A percentile compares a stretch with the other conserved stretches of the same genome.
These are phyloP conservation scores for Rhadinocentrus ornatus DNA, from an alignment of 2,797 vertebrate genomes.

Conservation along the genomic window DNA sequence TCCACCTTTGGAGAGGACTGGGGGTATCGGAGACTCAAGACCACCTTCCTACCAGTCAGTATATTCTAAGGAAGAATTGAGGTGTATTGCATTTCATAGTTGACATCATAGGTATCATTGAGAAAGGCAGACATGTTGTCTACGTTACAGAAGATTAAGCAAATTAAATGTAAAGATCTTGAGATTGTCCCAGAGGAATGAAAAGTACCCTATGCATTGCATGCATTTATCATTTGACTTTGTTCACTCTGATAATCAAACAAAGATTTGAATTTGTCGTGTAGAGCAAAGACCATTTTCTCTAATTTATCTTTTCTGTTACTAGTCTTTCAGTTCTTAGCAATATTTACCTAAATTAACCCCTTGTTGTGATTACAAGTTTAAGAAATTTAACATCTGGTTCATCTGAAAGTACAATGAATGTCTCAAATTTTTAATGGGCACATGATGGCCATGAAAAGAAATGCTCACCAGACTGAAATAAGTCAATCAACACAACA, in stretches of 20 bases:
- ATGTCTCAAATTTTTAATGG: slow-evolving; percentile 1
- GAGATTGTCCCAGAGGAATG: slow-evolving; percentile 20
- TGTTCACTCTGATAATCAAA: not conserved
- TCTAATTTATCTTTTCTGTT: no score
- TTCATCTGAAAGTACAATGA: not conserved
- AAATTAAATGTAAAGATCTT: slow-evolving; percentile 41
- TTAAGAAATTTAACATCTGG: not conserved
- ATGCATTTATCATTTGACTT: not conserved
- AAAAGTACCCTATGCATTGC: not conserved
- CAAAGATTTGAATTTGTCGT: not conserved
- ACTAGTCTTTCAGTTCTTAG: not conserved
- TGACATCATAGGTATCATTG: not conserved
- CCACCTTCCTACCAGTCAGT: slow-evolving; percentile 96
- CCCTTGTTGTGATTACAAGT: not conserved
- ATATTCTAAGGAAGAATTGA: not conserved
- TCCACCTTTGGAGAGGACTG: slow-evolving; percentile 89
- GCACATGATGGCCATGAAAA: not conserved
- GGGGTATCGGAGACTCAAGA: slow-evolving; percentile 92
- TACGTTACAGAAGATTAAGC: slow-evolving; percentile 5
- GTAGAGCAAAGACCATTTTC: not conserved
- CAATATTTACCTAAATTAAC: not conserved
- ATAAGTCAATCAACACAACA: slow-evolving; percentile 18
- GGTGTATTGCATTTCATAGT: not conserved
- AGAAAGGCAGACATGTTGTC: not conserved
- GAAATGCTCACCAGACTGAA: slow-evolving; percentile 17